phyloP scores from a whole-genome alignment of 2,113 vertebrate species.

The Galemys pyrenaicus region DNA sequence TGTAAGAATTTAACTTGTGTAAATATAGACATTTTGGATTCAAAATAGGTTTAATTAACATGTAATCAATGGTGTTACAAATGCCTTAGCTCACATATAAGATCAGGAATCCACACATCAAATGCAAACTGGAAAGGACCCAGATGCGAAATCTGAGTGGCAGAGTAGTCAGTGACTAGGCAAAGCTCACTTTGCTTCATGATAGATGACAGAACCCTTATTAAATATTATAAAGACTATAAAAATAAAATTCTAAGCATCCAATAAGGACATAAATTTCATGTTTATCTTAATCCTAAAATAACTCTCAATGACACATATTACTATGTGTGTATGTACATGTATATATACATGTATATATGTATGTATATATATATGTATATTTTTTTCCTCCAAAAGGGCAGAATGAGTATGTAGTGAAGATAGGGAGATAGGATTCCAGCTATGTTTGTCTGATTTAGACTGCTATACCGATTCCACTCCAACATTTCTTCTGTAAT shows the following conservation, averaged over 20 bases:
- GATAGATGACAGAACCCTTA: background rate
- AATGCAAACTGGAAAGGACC: background rate
- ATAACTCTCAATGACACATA: background rate
- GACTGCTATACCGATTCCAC: background rate
- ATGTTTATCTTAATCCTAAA: background rate
- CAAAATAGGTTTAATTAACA: constrained; percentile 58
- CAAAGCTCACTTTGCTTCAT: background rate
- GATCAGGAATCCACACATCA: constrained; percentile 20
- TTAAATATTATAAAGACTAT: background rate
- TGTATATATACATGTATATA: too few relatives aligned
- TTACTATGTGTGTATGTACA: too few relatives aligned
- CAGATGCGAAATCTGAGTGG: background rate
- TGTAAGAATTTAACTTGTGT: constrained; percentile 52
- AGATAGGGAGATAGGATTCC: background rate
- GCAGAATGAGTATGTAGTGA: background rate
- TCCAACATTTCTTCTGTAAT: background rate
- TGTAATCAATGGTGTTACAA: constrained; percentile 45
- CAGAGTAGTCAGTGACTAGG: background rate
- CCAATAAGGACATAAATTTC: background rate
- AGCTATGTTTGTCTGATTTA: background rate
- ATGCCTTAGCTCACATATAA: background rate
- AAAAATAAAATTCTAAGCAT: background rate
- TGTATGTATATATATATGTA: too few relatives aligned
- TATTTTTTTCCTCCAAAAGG: background rate
- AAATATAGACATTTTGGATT: constrained; percentile 44